Evolutionary conservation across 2,888 invertebrate genomes (phyloP).

Genomic region (Hermaeophaga mercurialis): DNA sequence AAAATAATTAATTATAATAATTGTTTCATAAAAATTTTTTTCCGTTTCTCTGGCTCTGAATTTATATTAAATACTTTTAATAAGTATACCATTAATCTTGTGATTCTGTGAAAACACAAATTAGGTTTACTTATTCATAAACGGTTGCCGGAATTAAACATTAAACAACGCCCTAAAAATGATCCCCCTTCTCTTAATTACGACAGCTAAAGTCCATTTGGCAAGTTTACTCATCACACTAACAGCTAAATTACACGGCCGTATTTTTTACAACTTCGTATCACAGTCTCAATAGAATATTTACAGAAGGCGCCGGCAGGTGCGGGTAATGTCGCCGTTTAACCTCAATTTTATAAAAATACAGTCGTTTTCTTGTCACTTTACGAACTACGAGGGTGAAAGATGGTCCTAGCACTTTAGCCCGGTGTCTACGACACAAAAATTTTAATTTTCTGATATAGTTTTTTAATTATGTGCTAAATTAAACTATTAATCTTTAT

Average conservation of each 20-base stretch:
- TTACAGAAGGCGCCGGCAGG: constrained; percentile 36
- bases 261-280: constrained; percentile 28
- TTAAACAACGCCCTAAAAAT: too few relatives aligned
- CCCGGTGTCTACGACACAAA: neutral
- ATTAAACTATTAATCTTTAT: too few relatives aligned
- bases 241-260: constrained; percentile 6
- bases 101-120: too few relatives aligned
- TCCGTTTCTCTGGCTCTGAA: too few relatives aligned
- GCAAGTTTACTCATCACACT: constrained; percentile 23
- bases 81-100: too few relatives aligned
- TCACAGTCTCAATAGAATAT: constrained; percentile 23
- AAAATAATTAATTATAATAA: too few relatives aligned
- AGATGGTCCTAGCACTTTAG: constrained; percentile 11
- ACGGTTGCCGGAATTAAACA: too few relatives aligned
- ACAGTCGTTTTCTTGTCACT: constrained; percentile 46
- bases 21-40: too few relatives aligned
- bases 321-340: constrained; percentile 47
- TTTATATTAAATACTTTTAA: too few relatives aligned
- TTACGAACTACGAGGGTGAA: constrained; percentile 30
- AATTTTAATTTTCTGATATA: too few relatives aligned
- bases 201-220: constrained; percentile 14
- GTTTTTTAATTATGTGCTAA: too few relatives aligned
- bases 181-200: constrained; percentile 23
- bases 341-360: constrained; percentile 52
- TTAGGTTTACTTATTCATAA: too few relatives aligned